phyloP scores from a whole-genome alignment of 2,888 invertebrate species.

The Volucella inanis region DNA sequence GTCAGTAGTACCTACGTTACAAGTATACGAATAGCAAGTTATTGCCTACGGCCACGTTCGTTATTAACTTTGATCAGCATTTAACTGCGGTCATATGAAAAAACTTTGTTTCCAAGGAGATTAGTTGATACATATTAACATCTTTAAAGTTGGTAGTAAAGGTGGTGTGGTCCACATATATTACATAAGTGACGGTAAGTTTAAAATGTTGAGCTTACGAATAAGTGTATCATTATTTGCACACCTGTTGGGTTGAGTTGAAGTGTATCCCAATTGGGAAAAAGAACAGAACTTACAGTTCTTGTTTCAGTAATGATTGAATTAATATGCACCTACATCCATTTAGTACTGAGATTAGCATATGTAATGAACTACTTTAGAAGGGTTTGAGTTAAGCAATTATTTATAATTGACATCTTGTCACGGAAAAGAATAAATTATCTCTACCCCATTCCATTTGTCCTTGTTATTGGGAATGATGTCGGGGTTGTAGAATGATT shows the following conservation, averaged over 20 bases:
- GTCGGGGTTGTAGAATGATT: too few relatives aligned
- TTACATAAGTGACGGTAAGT: neutral
- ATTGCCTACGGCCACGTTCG: constrained; percentile 31
- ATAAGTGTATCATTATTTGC: constrained; percentile 10
- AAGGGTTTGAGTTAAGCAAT: too few relatives aligned
- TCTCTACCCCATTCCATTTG: too few relatives aligned
- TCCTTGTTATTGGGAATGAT: too few relatives aligned
- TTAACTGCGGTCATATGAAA: constrained; percentile 18
- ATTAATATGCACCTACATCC: too few relatives aligned
- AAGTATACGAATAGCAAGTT: neutral
- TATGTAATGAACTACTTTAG: too few relatives aligned
- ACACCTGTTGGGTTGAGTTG: constrained; percentile 14
- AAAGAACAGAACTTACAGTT: too few relatives aligned
- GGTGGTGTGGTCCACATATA: neutral
- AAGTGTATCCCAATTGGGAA: too few relatives aligned
- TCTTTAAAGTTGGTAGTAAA: constrained; percentile 3
- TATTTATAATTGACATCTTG: too few relatives aligned
- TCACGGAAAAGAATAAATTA: too few relatives aligned
- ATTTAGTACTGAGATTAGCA: too few relatives aligned
- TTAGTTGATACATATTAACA: neutral
- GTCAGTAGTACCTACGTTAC: neutral
- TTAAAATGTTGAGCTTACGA: constrained; percentile 19
- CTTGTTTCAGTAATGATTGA: too few relatives aligned
- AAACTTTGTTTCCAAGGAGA: constrained; percentile 10
- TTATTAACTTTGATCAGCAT: constrained; percentile 50